These are phyloP conservation scores for Dicerorhinus sumatrensis DNA, from an alignment of 2,113 vertebrate species.

Conservation along the genomic window DNA sequence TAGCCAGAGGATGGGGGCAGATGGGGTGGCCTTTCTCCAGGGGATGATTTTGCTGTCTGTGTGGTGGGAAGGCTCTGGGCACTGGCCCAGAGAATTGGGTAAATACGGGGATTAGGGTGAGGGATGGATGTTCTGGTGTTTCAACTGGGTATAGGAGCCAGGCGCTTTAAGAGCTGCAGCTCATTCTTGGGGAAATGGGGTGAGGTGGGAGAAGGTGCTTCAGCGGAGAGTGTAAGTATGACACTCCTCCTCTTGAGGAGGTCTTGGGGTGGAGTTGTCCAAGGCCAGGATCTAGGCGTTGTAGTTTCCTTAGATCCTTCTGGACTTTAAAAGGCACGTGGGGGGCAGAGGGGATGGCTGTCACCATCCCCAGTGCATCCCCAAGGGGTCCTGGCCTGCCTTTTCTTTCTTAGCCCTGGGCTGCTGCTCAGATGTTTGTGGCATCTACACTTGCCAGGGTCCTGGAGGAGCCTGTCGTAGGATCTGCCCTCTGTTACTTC, in stretches of 20 bases:
- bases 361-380: neutral
- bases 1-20: neutral
- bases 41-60: neutral
- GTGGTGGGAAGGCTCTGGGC: neutral
- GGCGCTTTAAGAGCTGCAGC: neutral
- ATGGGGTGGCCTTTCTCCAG: neutral
- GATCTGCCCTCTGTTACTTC: neutral
- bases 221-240: neutral
- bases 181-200: neutral
- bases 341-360: neutral
- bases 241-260: neutral
- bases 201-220: neutral
- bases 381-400: neutral
- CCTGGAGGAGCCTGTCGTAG: neutral
- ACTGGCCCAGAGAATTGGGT: neutral
- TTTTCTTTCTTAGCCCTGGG: conserved; percentile 24
- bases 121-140: neutral
- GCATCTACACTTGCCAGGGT: neutral
- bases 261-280: neutral
- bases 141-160: neutral
- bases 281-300: neutral
- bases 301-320: neutral
- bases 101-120: neutral
- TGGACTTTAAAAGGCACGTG: neutral
- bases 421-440: neutral